Base-by-base conservation (phyloP, 2,113 vertebrate genomes). In the Scomber scombrus region DNA sequence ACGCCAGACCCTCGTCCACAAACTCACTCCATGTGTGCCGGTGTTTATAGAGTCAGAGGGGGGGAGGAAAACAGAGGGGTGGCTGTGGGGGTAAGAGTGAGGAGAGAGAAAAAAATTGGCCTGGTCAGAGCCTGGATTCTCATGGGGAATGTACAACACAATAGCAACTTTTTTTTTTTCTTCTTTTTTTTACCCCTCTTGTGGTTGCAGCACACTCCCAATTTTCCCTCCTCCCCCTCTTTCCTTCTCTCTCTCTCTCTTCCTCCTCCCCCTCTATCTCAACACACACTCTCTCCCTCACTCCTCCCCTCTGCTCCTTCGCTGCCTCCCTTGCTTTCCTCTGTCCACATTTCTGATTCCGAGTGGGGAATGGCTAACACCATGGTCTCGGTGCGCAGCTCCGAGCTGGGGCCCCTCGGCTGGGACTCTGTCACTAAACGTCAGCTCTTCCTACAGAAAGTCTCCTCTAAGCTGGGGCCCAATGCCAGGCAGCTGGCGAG, bases 341-440 rank as follows among this genome's bases (percentile, higher is more conserved):
- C 79, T 34, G 8, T 80, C 75, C 82, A 64, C 84, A 88, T 84
- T 90, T 91, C 70, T 76, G 66, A 66, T 73, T 82, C 61, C 2
- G 71, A 72, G 66, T 45, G 11, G 75, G 84, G 82, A 88, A 95
- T 94, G 92, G 93, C 94, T 55, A 87, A 94, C 84, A 88, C 93
- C 76, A 88, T 94, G 91, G 91, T 95, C 62, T 93, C 91, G 1
- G 66, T 93, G 80, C 85, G 57, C 76, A 87, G 77, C 80, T 85
- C 92, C 0, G 90, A 93, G 83, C 85, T 94, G 65, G 80, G 91
- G 46, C 75, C 91, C 56, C 82, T 93, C 0, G 49, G 88, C 75
- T 94, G 94, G 94, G 82, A 92, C 18, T 67, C 85, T 4, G 89
- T 94, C 77, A 78, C 92, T 93, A 94, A 94, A 86, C 91, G 67